Percentiles rank a stretch among this genome's conserved stretches.
phyloP scores from a whole-genome alignment of 1,140 invertebrate species.

The Leptopilina boulardi region DNA sequence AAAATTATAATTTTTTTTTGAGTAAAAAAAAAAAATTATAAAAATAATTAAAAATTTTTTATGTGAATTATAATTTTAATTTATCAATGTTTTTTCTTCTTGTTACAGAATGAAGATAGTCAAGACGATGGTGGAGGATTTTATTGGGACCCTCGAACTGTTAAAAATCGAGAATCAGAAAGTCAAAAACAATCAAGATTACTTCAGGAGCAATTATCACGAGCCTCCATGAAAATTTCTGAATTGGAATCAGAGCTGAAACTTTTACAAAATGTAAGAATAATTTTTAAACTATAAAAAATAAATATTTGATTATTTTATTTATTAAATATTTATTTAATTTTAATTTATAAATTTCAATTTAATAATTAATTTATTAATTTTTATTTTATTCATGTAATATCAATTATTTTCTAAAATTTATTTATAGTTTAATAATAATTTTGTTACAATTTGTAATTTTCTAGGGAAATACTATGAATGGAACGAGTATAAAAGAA shows the following conservation, averaged over 20 bases:
- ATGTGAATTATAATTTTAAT: no score
- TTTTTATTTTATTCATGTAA: not conserved
- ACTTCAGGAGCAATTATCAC: constrained; percentile 68
- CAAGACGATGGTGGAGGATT: constrained; percentile 64
- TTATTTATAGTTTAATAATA: constrained; percentile 10
- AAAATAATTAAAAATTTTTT: no score
- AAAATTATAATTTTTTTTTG: no score
- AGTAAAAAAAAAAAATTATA: not conserved
- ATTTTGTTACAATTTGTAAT: not conserved
- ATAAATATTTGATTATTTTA: no score
- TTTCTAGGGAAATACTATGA: constrained; percentile 41
- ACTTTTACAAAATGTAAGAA: constrained; percentile 60
- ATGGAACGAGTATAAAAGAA: constrained; percentile 61
- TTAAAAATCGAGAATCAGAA: constrained; percentile 61
- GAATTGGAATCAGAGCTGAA: constrained; percentile 69
- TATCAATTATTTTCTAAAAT: not conserved
- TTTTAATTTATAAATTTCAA: no score
- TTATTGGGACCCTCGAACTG: constrained; percentile 69
- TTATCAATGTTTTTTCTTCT: constrained; percentile 38
- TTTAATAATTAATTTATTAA: no score
- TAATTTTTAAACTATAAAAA: not conserved
- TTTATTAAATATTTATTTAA: no score
- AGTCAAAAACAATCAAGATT: constrained; percentile 57
- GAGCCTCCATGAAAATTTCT: constrained; percentile 71
- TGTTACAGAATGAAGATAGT: constrained; percentile 59